Evolutionary conservation across 37 sponge, comb jelly and placozoan species (phyloP), one percentile per base, ranked within the genome.

Genomic region (Geodia barretti): DNA sequence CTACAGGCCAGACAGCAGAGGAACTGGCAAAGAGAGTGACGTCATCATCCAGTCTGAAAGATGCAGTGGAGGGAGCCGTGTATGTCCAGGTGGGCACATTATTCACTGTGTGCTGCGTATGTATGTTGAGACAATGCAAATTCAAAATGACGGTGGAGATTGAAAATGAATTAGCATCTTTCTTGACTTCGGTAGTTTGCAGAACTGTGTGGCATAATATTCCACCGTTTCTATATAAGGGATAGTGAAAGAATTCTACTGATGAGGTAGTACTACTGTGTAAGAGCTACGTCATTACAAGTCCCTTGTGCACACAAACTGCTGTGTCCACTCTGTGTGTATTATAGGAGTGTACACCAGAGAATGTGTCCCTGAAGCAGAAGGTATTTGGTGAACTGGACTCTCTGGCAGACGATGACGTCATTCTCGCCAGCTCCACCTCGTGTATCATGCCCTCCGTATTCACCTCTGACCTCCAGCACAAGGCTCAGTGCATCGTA

Each of bases 281-380:
- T n/a, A n/a, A n/a, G n/a, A n/a, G n/a, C n/a, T n/a, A n/a, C n/a
- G n/a, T n/a, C n/a, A n/a, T n/a, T n/a, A n/a, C n/a, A n/a, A n/a
- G n/a, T n/a, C n/a, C n/a, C n/a, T n/a, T n/a, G n/a, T n/a, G n/a
- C n/a, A n/a, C n/a, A n/a, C n/a, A n/a, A n/a, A n/a, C n/a, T n/a
- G n/a, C n/a, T n/a, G n/a, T n/a, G n/a, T n/a, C n/a, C n/a, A n/a
- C n/a, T n/a, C n/a, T n/a, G n/a, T n/a, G n/a, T n/a, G n/a, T n/a
- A n/a, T n/a, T 38, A 40, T 62, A 94, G 93, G 98, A 97, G 41
- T 92, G 98, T 90, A 89, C 92, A 21, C 95, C 95, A 72, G 98
- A 97, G 69, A 81, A 84, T 75, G 77, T 95, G 33, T 88, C 84
- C 21, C 63, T 97, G 79, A 97, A 97, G 86, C 42, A 73, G 69